Base-by-base conservation (phyloP, 2,888 invertebrate species). In the Smittia sp. region DNA sequence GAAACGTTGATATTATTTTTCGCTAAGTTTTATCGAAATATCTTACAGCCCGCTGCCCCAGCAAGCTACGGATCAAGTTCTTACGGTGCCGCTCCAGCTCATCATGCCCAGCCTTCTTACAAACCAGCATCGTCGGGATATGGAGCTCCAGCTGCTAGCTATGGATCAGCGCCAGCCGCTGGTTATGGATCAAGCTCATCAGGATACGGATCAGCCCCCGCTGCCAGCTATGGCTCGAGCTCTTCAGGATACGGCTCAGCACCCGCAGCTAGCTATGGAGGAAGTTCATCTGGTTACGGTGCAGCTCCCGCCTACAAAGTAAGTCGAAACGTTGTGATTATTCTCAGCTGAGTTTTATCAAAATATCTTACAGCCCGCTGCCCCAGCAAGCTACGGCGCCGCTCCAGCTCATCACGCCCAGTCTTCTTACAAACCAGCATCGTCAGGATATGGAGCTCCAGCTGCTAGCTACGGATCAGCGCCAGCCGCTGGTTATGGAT, bases 141-240 rank as follows among this genome's bases (percentile, higher is more conserved):
- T 46, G n/a, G 15, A 46, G 7, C 58, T 22, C 58, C 6, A 2
- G 38, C 68, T n/a, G 24, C 66, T 4, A 13, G 18, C 13, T 66
- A 66, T 32, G 66, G 66, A 66, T 13, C 66, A 32, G 32, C 32
- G 4, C 32, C 32, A n/a, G 25, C 66, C 27, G 32, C 66, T 6
- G 32, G 66, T 38, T 66, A 66, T 32, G 66, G 66, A 66, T 13
- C 66, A n/a, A 11, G 18, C 13, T 66, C 66, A 13, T 66, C 11
- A 2, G 66, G 66, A 2, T n/a, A 15, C 46, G 13, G n/a, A n/a
- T 62, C 22, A 32, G 32, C 32, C 3, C 32, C 32, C 3, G 32
- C 32, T 32, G 3, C 32, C 3, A 32, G 32, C 32, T n/a, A n/a
- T n/a, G n/a, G n/a, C 9, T 22, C 24, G 6, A 24, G 62, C 62